Conservation (phyloP, 2,888 invertebrate species). For the Cantharis lateralis region DNA sequence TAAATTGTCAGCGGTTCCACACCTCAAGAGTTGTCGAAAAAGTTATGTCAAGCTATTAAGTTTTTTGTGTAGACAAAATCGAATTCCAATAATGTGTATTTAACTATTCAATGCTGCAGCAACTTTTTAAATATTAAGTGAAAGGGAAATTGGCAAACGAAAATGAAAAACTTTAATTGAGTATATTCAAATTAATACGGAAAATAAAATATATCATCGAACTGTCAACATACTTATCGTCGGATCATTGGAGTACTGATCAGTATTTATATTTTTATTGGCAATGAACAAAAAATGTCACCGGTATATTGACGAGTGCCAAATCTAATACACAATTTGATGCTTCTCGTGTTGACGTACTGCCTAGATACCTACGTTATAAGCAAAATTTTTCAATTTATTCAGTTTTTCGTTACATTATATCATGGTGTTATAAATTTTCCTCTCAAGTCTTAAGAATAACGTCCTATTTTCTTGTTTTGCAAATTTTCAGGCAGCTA, state of each 20-base stretch:
- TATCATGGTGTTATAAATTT: background rate
- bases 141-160: background rate
- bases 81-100: background rate
- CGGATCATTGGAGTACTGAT: background rate
- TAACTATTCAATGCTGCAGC: background rate
- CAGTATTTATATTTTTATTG: background rate
- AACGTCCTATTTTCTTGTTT: background rate
- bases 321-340: background rate
- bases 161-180: background rate
- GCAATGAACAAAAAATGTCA: background rate
- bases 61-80: background rate
- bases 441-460: background rate
- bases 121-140: background rate
- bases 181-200: background rate
- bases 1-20: constrained; percentile 23
- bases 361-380: background rate
- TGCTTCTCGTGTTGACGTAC: background rate
- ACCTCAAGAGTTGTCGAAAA: background rate
- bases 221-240: background rate
- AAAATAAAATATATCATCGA: background rate
- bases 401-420: background rate
- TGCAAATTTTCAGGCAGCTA: background rate
- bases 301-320: background rate
- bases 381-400: background rate
- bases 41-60: background rate